A percentile compares a stretch with the other conserved stretches of the same genome.
These are phyloP conservation scores for Polydrusus tereticollis DNA, from an alignment of 2,888 invertebrate genomes.

Conservation along the genomic window DNA sequence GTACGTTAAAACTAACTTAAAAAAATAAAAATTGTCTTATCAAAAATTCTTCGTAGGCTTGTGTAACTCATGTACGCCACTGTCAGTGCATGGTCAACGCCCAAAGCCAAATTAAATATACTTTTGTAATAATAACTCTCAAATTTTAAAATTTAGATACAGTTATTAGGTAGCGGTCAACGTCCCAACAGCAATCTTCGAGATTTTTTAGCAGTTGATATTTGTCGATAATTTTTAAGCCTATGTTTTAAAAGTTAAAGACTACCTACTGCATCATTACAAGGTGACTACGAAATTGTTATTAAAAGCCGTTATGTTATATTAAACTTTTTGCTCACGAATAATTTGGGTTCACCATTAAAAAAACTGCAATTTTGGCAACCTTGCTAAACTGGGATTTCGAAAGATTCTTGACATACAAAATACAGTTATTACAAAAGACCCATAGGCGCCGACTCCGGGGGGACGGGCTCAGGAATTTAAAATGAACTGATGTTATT, in stretches of 20 bases:
- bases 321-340: background rate
- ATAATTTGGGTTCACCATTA: background rate
- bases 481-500: too few species aligned
- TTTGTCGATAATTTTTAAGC: background rate
- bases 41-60: background rate
- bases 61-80: background rate
- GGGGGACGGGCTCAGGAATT: too few species aligned
- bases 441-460: too few species aligned
- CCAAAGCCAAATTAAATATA: constrained; percentile 21
- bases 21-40: too few species aligned
- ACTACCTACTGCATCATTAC: background rate
- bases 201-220: background rate
- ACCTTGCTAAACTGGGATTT: too few species aligned
- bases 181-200: constrained; percentile 2
- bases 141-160: constrained; percentile 32
- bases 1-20: too few species aligned
- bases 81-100: background rate
- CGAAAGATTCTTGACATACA: too few species aligned
- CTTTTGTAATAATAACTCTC: constrained; percentile 31
- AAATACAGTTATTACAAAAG: too few species aligned
- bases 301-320: background rate
- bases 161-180: constrained; percentile 38
- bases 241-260: background rate
- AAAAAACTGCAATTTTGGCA: too few species aligned
- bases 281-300: background rate